phyloP scores from a whole-genome alignment of 2,113 vertebrate genomes.

The Carollia perspicillata region DNA sequence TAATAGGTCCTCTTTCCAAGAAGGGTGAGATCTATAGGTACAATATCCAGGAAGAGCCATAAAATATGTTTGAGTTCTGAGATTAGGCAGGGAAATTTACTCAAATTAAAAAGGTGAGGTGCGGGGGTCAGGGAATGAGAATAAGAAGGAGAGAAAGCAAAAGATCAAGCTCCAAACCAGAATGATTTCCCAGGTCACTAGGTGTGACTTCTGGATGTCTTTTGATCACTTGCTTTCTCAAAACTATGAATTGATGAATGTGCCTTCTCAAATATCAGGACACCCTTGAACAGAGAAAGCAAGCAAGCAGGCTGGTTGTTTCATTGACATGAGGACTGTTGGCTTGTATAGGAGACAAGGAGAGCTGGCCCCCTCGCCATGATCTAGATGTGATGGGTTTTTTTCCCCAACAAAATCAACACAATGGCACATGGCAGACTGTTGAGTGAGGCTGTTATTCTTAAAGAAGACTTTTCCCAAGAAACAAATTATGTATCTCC shows the following conservation, averaged over 20 bases:
- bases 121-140: not conserved
- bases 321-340: slow-evolving; percentile 72
- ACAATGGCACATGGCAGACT: slow-evolving; percentile 60
- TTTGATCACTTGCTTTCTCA: slow-evolving; percentile 53
- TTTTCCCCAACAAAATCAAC: slow-evolving; percentile 61
- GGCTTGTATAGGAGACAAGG: slow-evolving; percentile 67
- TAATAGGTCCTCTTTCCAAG: not conserved
- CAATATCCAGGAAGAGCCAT: not conserved
- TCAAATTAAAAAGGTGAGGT: not conserved
- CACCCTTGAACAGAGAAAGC: slow-evolving; percentile 58
- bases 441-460: slow-evolving; percentile 60
- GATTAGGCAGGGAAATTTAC: not conserved
- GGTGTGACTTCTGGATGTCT: not conserved
- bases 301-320: slow-evolving; percentile 42
- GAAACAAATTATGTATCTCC: slow-evolving; percentile 63
- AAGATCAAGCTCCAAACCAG: not conserved
- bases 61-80: not conserved
- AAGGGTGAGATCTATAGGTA: not conserved
- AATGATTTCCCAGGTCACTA: slow-evolving; percentile 48
- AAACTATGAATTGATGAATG: slow-evolving; percentile 61
- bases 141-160: not conserved
- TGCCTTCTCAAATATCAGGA: slow-evolving; percentile 65
- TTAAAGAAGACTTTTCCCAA: slow-evolving; percentile 73
- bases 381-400: slow-evolving; percentile 54
- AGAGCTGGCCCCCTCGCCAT: slow-evolving; percentile 63